Evolutionary conservation across 1,140 invertebrate genomes (phyloP).

Genomic region (Vanessa atalanta): DNA sequence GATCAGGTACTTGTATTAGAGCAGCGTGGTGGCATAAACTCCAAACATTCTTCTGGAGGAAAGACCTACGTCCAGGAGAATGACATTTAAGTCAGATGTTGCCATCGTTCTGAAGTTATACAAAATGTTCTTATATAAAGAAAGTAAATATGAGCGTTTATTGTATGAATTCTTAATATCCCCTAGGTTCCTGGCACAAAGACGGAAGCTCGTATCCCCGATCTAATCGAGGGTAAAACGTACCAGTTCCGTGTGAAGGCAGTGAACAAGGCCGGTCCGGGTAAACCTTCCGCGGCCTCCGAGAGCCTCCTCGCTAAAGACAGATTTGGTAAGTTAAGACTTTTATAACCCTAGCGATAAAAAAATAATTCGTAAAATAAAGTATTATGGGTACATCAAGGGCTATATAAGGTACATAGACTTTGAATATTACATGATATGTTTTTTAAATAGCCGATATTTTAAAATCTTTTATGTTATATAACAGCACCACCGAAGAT

Average conservation of each 20-base stretch:
- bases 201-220: slow-evolving; percentile 91
- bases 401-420: too few species aligned
- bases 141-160: too few species aligned
- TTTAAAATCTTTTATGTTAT: not conserved
- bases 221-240: slow-evolving; percentile 95
- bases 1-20: too few species aligned
- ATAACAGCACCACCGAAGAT: slow-evolving; percentile 91
- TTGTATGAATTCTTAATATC: not conserved
- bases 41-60: too few species aligned
- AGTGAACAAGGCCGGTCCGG: slow-evolving; percentile 95
- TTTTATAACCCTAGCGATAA: not conserved
- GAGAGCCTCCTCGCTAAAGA: slow-evolving; percentile 92
- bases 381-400: too few species aligned
- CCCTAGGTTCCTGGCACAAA: slow-evolving; percentile 86
- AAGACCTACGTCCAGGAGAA: too few species aligned
- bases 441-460: not conserved
- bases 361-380: not conserved
- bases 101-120: too few species aligned
- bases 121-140: too few species aligned
- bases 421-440: not conserved
- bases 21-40: too few species aligned
- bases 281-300: slow-evolving; percentile 93
- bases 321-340: slow-evolving; percentile 84
- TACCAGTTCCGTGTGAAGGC: slow-evolving; percentile 98
- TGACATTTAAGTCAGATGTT: too few species aligned